Percentiles rank a stretch among this genome's conserved stretches.
These are phyloP conservation scores for Camponotus fellah DNA, from an alignment of 2,888 invertebrate genomes.

Conservation along the genomic window DNA sequence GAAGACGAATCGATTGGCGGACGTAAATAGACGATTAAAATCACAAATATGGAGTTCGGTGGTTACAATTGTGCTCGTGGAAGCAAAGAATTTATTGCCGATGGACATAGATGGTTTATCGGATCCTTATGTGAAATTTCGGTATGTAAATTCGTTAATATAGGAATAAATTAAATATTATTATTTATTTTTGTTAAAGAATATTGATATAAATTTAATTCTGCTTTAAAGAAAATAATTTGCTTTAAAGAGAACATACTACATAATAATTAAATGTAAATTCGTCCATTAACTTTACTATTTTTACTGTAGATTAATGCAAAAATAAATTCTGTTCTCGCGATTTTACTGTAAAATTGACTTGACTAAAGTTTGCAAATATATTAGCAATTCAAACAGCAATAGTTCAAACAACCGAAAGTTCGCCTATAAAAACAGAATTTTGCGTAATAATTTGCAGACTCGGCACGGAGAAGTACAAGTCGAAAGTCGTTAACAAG, in stretches of 20 bases:
- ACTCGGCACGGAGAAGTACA: conserved; percentile 98
- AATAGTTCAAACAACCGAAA: not conserved
- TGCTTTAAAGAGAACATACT: not conserved
- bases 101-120: conserved; percentile 96
- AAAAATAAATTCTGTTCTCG: not conserved
- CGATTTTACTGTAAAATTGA: not conserved
- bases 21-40: conserved; percentile 94
- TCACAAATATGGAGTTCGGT: conserved; percentile 99
- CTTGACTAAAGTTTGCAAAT: not conserved
- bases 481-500: conserved; percentile 96
- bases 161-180: not conserved
- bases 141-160: conserved; percentile 87
- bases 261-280: not conserved
- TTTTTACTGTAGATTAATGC: not conserved
- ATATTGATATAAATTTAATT: not conserved
- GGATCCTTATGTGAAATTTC: conserved; percentile 98
- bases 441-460: conserved; percentile 86
- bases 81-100: conserved; percentile 95
- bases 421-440: conserved; percentile 3
- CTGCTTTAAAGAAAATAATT: not conserved
- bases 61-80: conserved; percentile 98
- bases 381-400: conserved; percentile 23
- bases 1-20: conserved; percentile 92
- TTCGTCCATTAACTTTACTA: not conserved
- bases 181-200: not conserved